A percentile compares a stretch with the other conserved stretches of the same genome.
Evolutionary conservation across 2,888 invertebrate species (phyloP).

Genomic region (Emesis furor): DNA sequence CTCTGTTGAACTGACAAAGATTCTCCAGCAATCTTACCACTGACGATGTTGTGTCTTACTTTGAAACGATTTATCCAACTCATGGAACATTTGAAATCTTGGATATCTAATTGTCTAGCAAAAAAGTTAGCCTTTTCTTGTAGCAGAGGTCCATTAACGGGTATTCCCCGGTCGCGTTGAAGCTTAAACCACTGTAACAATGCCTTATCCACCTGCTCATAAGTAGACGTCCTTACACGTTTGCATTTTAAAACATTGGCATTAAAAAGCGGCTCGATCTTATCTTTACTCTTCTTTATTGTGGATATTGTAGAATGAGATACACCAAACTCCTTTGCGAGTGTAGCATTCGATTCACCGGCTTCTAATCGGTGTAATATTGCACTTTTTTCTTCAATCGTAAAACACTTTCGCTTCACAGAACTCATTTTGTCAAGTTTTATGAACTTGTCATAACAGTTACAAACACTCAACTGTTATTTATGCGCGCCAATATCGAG

Average conservation of each 20-base stretch:
- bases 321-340: slow-evolving; percentile 75
- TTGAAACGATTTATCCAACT: slow-evolving; percentile 73
- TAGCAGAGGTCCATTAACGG: slow-evolving; percentile 69
- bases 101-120: slow-evolving; percentile 59
- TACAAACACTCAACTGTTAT: slow-evolving; percentile 28
- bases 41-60: slow-evolving; percentile 66
- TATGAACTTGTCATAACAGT: slow-evolving; percentile 22
- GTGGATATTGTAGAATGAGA: slow-evolving; percentile 76
- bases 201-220: slow-evolving; percentile 68
- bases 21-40: slow-evolving; percentile 68
- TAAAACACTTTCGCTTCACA: slow-evolving; percentile 63
- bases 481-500: neutral
- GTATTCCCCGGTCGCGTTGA: slow-evolving; percentile 59
- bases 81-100: slow-evolving; percentile 64
- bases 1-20: slow-evolving; percentile 64
- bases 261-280: slow-evolving; percentile 70
- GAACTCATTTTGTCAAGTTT: slow-evolving; percentile 59
- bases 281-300: slow-evolving; percentile 73
- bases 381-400: slow-evolving; percentile 70
- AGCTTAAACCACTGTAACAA: slow-evolving; percentile 70
- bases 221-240: slow-evolving; percentile 67
- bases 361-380: slow-evolving; percentile 73
- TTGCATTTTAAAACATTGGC: slow-evolving; percentile 74
- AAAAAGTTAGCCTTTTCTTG: slow-evolving; percentile 74
- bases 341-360: slow-evolving; percentile 70